Evolutionary conservation across 2,888 invertebrate species (phyloP).

Genomic region (Conomelus anceps): DNA sequence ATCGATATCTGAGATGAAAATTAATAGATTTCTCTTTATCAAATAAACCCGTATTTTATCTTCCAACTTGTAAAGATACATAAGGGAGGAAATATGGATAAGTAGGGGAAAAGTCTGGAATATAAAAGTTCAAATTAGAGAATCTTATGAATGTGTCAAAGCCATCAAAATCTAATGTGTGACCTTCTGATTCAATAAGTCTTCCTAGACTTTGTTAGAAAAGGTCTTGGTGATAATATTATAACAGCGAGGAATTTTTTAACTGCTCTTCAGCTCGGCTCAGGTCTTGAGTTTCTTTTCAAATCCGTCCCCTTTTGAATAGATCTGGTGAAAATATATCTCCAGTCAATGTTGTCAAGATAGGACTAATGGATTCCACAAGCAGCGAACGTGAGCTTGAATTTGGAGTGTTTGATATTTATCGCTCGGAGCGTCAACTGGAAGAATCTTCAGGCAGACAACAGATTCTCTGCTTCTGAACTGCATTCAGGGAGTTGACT

Average conservation of each 20-base stretch:
- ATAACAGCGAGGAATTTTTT: not conserved
- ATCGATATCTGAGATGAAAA: too few species aligned
- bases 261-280: not conserved
- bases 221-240: not conserved
- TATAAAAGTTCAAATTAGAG: not conserved
- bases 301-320: not conserved
- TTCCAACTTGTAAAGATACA: too few species aligned
- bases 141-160: not conserved
- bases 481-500: not conserved
- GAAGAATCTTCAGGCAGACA: not conserved
- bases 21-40: too few species aligned
- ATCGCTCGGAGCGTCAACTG: not conserved
- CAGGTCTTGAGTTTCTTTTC: not conserved
- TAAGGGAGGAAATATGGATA: too few species aligned
- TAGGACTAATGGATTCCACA: not conserved
- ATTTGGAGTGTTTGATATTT: not conserved
- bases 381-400: not conserved
- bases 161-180: not conserved
- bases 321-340: not conserved
- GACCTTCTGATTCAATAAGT: not conserved
- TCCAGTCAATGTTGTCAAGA: not conserved
- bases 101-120: not conserved
- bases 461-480: not conserved
- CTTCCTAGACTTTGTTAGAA: not conserved
- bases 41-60: too few species aligned